A percentile compares a stretch with the other conserved stretches of the same genome.
Conservation (phyloP, 1,140 invertebrate genomes). For the Drosophila ficusphila region DNA sequence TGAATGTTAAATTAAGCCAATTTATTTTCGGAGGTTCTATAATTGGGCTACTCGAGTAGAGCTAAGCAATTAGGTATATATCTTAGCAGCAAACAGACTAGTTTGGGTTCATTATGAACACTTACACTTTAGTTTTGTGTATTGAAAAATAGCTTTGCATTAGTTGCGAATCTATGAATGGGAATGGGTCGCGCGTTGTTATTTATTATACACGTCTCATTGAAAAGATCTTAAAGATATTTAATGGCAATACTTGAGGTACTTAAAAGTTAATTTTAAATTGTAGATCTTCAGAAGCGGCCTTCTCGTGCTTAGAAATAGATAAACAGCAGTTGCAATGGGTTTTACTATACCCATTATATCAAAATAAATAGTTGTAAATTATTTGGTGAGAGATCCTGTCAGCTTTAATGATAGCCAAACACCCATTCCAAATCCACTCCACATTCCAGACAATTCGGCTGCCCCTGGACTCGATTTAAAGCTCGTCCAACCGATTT, state of each 20-base stretch:
- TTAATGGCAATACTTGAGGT: no score
- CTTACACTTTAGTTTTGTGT: no score
- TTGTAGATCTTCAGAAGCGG: no score
- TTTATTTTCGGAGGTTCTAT: constrained; percentile 39
- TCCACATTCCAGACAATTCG: not conserved
- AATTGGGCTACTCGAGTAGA: constrained; percentile 31
- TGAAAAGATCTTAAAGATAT: not conserved
- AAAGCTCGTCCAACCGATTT: constrained; percentile 44
- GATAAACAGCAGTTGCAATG: not conserved
- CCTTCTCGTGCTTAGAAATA: not conserved
- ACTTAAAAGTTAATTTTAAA: no score
- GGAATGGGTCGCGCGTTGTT: no score
- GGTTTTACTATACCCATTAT: not conserved
- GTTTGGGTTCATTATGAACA: not conserved
- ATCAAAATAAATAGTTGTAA: not conserved
- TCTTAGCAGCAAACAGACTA: not conserved
- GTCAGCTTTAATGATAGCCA: not conserved
- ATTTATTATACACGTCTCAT: not conserved
- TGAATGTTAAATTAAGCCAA: constrained; percentile 42
- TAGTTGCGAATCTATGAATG: no score
- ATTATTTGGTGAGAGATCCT: not conserved
- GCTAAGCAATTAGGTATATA: not conserved
- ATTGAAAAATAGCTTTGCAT: no score
- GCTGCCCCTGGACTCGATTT: constrained; percentile 13
- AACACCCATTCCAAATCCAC: not conserved